Conservation (phyloP, 2,888 invertebrate genomes). For the Eilema griseolum region DNA sequence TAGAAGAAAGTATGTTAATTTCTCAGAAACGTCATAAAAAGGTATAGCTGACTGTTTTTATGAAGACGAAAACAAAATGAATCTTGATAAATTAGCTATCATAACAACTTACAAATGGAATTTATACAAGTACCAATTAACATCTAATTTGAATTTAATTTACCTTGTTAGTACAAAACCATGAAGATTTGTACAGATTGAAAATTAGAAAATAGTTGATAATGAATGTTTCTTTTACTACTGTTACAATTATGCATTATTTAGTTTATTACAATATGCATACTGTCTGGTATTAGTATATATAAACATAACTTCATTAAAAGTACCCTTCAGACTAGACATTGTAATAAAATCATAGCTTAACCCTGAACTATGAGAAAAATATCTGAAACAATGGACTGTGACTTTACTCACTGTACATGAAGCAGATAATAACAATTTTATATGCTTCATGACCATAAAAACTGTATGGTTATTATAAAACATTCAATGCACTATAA, state of each 20-base stretch:
- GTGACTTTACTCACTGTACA: conserved; percentile 4
- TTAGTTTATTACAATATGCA: neutral
- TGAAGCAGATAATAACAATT: conserved; percentile 11
- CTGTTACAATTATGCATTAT: neutral
- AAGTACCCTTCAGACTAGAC: neutral
- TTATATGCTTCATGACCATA: neutral
- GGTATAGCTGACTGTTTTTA: neutral
- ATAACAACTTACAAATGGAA: too few species aligned
- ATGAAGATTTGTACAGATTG: neutral
- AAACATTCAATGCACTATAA: conserved; percentile 22
- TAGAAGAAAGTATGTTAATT: neutral
- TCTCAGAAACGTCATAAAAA: neutral
- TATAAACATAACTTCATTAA: neutral
- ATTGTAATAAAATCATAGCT: neutral
- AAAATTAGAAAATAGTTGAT: neutral
- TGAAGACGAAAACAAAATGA: neutral
- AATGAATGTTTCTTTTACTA: neutral
- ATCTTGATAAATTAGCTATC: too few species aligned
- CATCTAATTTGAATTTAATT: too few species aligned
- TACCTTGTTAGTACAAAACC: too few species aligned
- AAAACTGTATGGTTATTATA: conserved; percentile 17
- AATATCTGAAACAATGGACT: conserved; percentile 18
- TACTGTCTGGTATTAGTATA: neutral
- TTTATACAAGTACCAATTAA: too few species aligned
- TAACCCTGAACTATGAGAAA: conserved; percentile 20